A percentile compares a stretch with the other conserved stretches of the same genome.
phyloP scores from a whole-genome alignment of 2,888 invertebrate species.

The Furcula furcula region DNA sequence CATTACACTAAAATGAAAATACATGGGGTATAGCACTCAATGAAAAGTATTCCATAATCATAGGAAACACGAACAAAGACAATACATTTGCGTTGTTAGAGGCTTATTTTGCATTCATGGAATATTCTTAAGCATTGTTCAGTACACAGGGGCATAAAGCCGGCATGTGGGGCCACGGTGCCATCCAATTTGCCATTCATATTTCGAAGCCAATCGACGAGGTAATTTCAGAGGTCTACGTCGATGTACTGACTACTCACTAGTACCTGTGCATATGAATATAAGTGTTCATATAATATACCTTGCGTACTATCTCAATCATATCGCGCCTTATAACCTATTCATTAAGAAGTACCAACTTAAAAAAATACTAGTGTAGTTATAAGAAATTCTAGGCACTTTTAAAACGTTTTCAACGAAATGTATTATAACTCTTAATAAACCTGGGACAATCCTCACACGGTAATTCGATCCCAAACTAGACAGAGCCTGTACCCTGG shows the following conservation, averaged over 20 bases:
- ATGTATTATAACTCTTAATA: too few species aligned
- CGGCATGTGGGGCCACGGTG: slow-evolving; percentile 49
- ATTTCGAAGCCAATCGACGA: slow-evolving; percentile 69
- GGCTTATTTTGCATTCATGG: slow-evolving; percentile 77
- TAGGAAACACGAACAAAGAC: slow-evolving; percentile 57
- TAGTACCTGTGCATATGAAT: slow-evolving; percentile 10
- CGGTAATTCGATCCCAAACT: too few species aligned
- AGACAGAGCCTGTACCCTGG: too few species aligned
- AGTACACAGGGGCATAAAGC: slow-evolving; percentile 54
- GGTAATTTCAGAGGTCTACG: slow-evolving; percentile 69
- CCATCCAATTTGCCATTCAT: slow-evolving; percentile 75
- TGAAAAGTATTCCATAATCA: slow-evolving; percentile 60
- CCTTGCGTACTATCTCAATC: too few species aligned
- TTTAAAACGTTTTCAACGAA: too few species aligned
- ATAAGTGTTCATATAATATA: slow-evolving; percentile 15
- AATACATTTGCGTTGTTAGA: slow-evolving; percentile 58
- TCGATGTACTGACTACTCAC: slow-evolving; percentile 21
- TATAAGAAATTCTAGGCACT: too few species aligned
- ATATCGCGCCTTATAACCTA: too few species aligned
- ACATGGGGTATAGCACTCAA: slow-evolving; percentile 15
- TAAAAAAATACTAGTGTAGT: too few species aligned
- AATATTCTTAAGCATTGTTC: slow-evolving; percentile 73
- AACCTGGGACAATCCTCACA: too few species aligned
- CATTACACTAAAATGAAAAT: too few species aligned
- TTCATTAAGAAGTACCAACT: too few species aligned